Evolutionary conservation across 1,140 invertebrate species (phyloP), one percentile per base, ranked within the genome.

Genomic region (Apis florea): DNA sequence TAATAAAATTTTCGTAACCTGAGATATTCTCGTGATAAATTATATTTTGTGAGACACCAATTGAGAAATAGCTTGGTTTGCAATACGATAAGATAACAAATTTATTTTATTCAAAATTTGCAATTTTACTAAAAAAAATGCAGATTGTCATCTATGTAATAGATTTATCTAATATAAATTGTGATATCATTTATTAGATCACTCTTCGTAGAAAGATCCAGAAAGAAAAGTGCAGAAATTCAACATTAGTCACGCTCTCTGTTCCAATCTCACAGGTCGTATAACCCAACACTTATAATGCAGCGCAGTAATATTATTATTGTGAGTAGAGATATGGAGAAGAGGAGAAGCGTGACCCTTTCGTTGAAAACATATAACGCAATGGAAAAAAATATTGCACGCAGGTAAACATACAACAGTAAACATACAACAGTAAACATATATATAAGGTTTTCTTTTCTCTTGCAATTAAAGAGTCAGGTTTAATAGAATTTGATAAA

Each of bases 81-180:
- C 2, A 31, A 31, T 3, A 31, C 31, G 31, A 31, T 31, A 31
- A 31, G 31, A 31, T 31, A 31, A 3, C 3, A 31, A 31, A 31
- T 31, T 31, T 2, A 31, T 31, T 31, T 31, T 31, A 31, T 31
- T 31, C 31, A 31, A 17, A 70, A 19, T 47, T 19, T 17, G 63
- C 21, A 63, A 67, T 83, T 70, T 40, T 3, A 26, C 54, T 71
- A 56, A 31, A 71, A 31, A 71, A 71, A 71, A 31, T 59, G 2
- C 70, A 72, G 31, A 31, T 31, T 4, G 4, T 31, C 31, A 31
- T 63, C 11, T 31, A 63, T 26, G 40, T 21, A 11, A 19, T 15
- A 8, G 21, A 74, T 51, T 74, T 63, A 74, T 63, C 59, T 53
- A 19, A 49, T n/a, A 64, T 11, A 19, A 40, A 51, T 26, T 24